Conservation (phyloP, 1,140 invertebrate genomes). For the Cotesia chilonis region DNA sequence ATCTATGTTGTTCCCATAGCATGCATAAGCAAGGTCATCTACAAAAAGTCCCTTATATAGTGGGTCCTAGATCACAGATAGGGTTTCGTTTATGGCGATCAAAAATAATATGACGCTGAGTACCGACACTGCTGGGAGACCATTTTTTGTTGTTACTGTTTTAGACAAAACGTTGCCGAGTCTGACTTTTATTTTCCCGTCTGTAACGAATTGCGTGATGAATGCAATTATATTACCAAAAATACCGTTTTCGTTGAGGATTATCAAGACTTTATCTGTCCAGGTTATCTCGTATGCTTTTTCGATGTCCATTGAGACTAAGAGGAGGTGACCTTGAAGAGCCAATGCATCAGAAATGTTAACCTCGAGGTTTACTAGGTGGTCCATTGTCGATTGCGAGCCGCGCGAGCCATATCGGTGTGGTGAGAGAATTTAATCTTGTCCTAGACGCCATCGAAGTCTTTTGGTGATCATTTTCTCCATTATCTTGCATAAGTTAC, state of each 20-base stretch:
- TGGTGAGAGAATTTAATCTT: background rate
- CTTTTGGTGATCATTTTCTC: slow-evolving; percentile 27
- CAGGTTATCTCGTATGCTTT: too few species aligned
- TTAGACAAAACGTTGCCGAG: background rate
- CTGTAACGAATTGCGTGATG: background rate
- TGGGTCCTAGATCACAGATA: background rate
- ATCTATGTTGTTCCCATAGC: background rate
- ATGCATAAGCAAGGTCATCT: background rate
- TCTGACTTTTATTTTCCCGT: background rate
- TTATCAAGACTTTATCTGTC: background rate
- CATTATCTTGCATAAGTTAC: slow-evolving; percentile 24
- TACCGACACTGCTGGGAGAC: background rate
- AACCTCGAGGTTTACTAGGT: too few species aligned
- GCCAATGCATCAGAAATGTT: too few species aligned
- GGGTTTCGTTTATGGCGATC: background rate
- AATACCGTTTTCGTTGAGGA: background rate
- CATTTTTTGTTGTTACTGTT: background rate
- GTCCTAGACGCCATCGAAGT: slow-evolving; percentile 22
- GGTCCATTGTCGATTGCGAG: slow-evolving; percentile 4
- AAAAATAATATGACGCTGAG: background rate
- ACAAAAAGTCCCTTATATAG: background rate
- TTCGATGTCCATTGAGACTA: too few species aligned
- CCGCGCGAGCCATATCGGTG: slow-evolving; percentile 31
- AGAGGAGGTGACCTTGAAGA: too few species aligned
- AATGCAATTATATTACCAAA: background rate